A percentile compares a stretch with the other conserved stretches of the same genome.
These are phyloP conservation scores for Astur gentilis DNA, from an alignment of 2,113 vertebrate genomes.

Conservation along the genomic window DNA sequence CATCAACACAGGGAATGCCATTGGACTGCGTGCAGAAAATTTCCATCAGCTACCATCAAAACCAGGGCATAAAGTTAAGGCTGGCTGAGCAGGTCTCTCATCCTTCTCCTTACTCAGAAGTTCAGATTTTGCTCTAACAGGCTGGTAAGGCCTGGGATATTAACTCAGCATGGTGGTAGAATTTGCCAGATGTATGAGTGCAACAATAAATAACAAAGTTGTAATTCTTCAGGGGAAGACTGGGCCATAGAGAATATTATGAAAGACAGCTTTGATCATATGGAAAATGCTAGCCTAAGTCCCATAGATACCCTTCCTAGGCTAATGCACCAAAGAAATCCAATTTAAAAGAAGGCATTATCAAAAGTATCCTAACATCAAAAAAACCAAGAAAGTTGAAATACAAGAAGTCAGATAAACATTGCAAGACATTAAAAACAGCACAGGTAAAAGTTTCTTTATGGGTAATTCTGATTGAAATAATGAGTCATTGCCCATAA, in stretches of 20 bases:
- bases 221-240: background rate
- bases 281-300: background rate
- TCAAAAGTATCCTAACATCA: background rate
- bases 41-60: background rate
- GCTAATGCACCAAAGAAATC: background rate
- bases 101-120: background rate
- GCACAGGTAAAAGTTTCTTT: background rate
- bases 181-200: background rate
- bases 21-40: background rate
- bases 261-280: background rate
- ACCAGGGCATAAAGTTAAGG: background rate
- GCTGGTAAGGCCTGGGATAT: background rate
- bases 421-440: background rate
- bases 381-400: background rate
- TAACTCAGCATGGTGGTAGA: background rate
- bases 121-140: background rate
- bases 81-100: background rate
- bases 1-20: background rate
- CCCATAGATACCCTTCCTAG: background rate
- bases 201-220: background rate
- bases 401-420: background rate
- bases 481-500: background rate
- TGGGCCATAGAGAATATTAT: background rate
- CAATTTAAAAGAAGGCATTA: background rate
- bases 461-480: background rate